Conservation (phyloP, 2,113 vertebrate genomes). For the Syngnathus scovelli region DNA sequence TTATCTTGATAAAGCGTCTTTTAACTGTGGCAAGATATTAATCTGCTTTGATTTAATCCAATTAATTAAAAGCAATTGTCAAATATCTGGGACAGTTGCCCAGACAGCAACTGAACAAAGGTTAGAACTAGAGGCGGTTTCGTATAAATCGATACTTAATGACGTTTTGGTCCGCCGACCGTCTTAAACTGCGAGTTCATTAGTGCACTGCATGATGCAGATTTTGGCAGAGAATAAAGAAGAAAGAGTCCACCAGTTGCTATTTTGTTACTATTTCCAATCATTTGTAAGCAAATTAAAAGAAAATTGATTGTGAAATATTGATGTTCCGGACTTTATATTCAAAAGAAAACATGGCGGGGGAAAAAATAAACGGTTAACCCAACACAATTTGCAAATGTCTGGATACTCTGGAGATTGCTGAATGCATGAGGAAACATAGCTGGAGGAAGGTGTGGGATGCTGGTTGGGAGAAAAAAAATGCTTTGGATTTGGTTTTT, state of each 20-base stretch:
- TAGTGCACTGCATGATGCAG: background rate
- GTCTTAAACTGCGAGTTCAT: background rate
- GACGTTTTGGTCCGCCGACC: background rate
- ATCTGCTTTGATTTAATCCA: slow-evolving; percentile 43
- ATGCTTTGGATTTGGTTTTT: slow-evolving; percentile 48
- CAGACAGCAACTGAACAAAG: slow-evolving; percentile 10
- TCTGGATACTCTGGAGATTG: slow-evolving; percentile 56
- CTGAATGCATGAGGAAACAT: slow-evolving; percentile 45
- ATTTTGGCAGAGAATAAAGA: background rate
- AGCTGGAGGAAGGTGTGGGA: slow-evolving; percentile 66
- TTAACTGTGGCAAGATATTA: slow-evolving; percentile 27
- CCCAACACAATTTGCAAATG: slow-evolving; percentile 58
- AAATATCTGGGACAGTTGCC: slow-evolving; percentile 29
- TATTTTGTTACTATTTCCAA: background rate
- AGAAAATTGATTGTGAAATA: background rate
- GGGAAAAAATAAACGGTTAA: slow-evolving; percentile 44
- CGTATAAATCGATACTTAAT: slow-evolving; percentile 3
- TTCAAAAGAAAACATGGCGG: slow-evolving; percentile 13
- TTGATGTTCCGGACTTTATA: slow-evolving; percentile 2
- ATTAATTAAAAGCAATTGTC: slow-evolving; percentile 42
- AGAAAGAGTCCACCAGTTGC: background rate
- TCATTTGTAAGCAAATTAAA: background rate
- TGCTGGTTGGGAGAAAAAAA: slow-evolving; percentile 46
- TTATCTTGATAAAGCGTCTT: slow-evolving; percentile 28
- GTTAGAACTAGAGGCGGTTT: slow-evolving; percentile 12